Evolutionary conservation across 2,113 vertebrate species (phyloP).

Genomic region (Gasterosteus nipponicus): DNA sequence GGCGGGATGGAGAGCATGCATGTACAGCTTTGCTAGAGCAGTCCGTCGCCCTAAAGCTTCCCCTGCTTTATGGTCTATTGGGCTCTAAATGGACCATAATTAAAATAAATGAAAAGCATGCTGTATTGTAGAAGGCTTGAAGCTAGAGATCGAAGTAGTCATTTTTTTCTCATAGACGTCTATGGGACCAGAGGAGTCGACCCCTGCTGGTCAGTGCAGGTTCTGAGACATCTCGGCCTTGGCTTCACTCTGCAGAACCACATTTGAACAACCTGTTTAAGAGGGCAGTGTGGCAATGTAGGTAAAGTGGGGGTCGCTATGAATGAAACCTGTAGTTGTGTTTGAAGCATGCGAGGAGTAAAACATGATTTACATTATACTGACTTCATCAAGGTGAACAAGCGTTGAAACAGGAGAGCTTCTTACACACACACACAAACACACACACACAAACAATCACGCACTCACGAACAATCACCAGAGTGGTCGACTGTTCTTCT

Average conservation of each 20-base stretch:
- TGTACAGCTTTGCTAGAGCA: too few species aligned
- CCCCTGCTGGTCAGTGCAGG: not conserved
- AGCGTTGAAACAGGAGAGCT: not conserved
- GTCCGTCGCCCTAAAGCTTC: too few species aligned
- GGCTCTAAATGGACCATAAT: too few species aligned
- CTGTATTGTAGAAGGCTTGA: too few species aligned
- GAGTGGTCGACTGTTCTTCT: constrained; percentile 16
- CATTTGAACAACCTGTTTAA: not conserved
- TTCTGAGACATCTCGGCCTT: not conserved
- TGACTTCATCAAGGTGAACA: not conserved
- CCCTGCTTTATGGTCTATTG: too few species aligned
- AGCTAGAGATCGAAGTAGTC: too few species aligned
- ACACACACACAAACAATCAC: constrained; percentile 4
- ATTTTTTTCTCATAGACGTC: not conserved
- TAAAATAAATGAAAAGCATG: too few species aligned
- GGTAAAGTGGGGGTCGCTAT: not conserved
- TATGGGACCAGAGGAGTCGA: not conserved
- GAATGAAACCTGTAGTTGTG: not conserved
- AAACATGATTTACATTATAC: not conserved
- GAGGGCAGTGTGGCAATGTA: not conserved
- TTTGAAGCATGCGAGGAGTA: not conserved
- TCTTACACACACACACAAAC: not conserved
- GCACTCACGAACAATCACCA: not conserved
- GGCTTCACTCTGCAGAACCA: not conserved
- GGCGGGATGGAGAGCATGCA: too few species aligned